phyloP scores from a whole-genome alignment of 2,113 vertebrate species.

The Ondatra zibethicus region DNA sequence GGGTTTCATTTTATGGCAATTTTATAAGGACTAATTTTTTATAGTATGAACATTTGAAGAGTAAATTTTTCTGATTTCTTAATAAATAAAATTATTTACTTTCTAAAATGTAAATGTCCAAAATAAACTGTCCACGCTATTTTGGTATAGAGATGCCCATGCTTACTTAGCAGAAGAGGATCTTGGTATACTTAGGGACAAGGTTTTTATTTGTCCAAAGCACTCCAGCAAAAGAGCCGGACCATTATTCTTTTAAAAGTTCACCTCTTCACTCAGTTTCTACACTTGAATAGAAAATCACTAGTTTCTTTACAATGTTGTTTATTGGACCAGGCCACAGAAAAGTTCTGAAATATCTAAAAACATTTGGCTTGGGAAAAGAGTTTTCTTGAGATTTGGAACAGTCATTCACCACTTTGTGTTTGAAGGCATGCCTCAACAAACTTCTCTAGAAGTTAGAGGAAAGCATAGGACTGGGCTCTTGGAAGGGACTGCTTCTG shows the following conservation, averaged over 20 bases:
- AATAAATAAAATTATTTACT: not conserved
- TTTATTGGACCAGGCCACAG: not conserved
- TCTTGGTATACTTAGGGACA: not conserved
- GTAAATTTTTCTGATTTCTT: not conserved
- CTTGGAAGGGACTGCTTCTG: not conserved
- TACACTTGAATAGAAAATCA: not conserved
- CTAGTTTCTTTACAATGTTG: not conserved
- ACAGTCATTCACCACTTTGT: not conserved
- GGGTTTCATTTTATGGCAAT: not conserved
- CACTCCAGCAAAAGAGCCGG: not conserved
- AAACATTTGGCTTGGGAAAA: not conserved
- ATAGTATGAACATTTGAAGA: not conserved
- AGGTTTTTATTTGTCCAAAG: not conserved
- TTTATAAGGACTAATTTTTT: too few species aligned
- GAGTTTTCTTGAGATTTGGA: not conserved
- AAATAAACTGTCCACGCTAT: not conserved
- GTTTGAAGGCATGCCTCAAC: not conserved
- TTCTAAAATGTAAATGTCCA: not conserved
- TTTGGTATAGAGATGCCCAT: not conserved
- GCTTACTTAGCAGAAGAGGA: not conserved
- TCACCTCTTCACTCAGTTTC: not conserved
- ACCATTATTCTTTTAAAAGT: not conserved
- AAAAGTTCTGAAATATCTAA: not conserved
- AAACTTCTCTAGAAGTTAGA: not conserved
- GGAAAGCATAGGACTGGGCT: not conserved